Base-by-base conservation (phyloP, 2,113 vertebrate species). In the Solea senegalensis region DNA sequence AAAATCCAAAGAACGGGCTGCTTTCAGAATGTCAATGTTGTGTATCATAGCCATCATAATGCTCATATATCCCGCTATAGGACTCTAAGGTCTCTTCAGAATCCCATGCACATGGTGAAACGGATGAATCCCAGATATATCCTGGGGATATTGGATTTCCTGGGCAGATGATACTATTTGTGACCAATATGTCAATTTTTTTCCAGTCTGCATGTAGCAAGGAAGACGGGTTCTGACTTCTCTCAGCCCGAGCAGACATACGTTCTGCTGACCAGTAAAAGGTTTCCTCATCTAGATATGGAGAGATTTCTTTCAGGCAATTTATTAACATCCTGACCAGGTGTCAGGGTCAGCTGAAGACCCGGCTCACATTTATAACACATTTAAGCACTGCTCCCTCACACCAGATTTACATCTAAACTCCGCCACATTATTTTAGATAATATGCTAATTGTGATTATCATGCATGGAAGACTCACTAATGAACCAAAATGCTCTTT, bases 131-230 rank as follows among this genome's bases (percentile, higher is more conserved):
- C 75, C 74, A 53, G 78, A 90, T 82, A 92, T 90, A 91, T 90
- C 81, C 55, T 9, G 53, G 73, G 88, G 85, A 91, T 88, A 91
- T 92, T 92, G 87, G 86, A 91, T 92, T 90, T 86, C 87, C 76
- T 63, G 63, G 7, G 63, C 77, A 86, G 87, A 91, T 86, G 83
- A 89, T 87, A 83, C 86, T 86, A 88, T 87, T 91, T 89, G 83
- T 80, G 86, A 90, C 86, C 74, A 80, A 89, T 86, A 72, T 88
- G 86, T 89, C 84, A 84, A 81, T 90, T 85, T 85, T 81, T 86
- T 28, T 76, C 61, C 82, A 80, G 78, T 75, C 43, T 66, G 63
- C 45, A 9, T 76, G 61, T 41, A 55, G 40, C 39, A 49, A 28
- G 57, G 28, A 27, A 70, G 53, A 65, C 56, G 66, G 78, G 61